Evolutionary conservation across 1,140 invertebrate genomes (phyloP).

Genomic region (Philotrypesis tridentata): DNA sequence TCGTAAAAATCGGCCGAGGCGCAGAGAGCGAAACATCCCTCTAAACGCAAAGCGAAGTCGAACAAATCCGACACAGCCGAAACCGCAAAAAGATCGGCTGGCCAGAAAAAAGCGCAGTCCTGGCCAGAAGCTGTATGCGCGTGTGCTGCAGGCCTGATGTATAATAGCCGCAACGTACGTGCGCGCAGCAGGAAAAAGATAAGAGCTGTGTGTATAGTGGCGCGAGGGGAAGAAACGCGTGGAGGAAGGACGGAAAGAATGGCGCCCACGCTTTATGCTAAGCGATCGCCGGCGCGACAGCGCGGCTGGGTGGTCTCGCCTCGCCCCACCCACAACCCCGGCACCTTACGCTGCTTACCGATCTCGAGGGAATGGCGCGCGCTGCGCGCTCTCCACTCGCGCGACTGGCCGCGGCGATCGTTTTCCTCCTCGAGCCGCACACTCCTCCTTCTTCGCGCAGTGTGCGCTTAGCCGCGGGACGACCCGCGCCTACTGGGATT

Average conservation of each 20-base stretch:
- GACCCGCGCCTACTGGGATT: not conserved
- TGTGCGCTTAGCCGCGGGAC: not conserved
- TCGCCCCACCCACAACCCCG: conserved; percentile 68
- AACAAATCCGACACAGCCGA: not conserved
- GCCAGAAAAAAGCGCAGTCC: not conserved
- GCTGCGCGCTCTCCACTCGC: not conserved
- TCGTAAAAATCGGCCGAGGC: not conserved
- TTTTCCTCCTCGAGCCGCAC: conserved; percentile 41
- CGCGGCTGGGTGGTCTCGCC: conserved; percentile 72
- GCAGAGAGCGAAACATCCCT: no score
- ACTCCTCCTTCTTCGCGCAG: not conserved
- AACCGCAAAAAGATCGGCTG: not conserved
- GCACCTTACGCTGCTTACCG: not conserved
- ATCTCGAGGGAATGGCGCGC: conserved; percentile 18
- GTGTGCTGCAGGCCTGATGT: no score
- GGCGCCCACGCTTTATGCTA: conserved; percentile 73
- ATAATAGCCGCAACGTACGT: conserved; percentile 47
- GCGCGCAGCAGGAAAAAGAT: conserved; percentile 22
- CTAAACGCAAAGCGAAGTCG: not conserved
- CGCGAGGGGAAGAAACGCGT: conserved; percentile 57
- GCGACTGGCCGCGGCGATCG: conserved; percentile 19
- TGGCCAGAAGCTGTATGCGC: no score
- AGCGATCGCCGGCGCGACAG: conserved; percentile 58
- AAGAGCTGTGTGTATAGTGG: not conserved
- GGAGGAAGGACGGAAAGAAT: conserved; percentile 66